Conservation (phyloP, 1,140 invertebrate genomes). For the Varroa destructor region DNA sequence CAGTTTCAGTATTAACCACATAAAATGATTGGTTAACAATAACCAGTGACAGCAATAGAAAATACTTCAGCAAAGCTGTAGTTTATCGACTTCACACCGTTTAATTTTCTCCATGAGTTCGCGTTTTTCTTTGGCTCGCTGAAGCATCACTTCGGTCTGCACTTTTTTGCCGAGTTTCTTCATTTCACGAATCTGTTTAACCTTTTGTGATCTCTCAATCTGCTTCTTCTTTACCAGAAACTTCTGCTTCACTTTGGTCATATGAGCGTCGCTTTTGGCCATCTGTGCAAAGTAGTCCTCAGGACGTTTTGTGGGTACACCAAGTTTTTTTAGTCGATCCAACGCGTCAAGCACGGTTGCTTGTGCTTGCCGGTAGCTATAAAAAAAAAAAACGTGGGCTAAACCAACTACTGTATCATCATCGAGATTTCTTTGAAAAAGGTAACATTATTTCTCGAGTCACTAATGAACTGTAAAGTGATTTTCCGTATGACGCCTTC, state of each 20-base stretch:
- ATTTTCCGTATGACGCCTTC: too few relatives aligned
- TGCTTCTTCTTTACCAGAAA: slow-evolving; percentile 67
- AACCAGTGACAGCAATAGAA: slow-evolving; percentile 38
- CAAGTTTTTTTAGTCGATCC: slow-evolving; percentile 55
- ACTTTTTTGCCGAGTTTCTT: slow-evolving; percentile 79
- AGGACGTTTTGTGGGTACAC: slow-evolving; percentile 65
- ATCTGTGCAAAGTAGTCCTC: slow-evolving; percentile 98
- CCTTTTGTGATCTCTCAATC: slow-evolving; percentile 70
- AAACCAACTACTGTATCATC: too few relatives aligned
- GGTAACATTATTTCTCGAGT: too few relatives aligned
- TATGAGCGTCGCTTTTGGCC: slow-evolving; percentile 92
- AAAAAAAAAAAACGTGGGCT: slow-evolving; percentile 28
- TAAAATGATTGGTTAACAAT: not conserved
- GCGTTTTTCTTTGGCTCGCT: slow-evolving; percentile 49
- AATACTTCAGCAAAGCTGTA: slow-evolving; percentile 54
- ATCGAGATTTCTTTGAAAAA: too few relatives aligned
- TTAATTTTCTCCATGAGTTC: slow-evolving; percentile 38
- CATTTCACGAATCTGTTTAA: slow-evolving; percentile 70
- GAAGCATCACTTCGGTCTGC: slow-evolving; percentile 64
- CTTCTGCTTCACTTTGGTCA: slow-evolving; percentile 72
- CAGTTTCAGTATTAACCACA: not conserved
- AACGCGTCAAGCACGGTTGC: slow-evolving; percentile 64
- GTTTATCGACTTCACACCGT: slow-evolving; percentile 55
- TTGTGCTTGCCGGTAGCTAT: slow-evolving; percentile 72
- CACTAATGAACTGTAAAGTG: too few relatives aligned